phyloP scores from a whole-genome alignment of 2,113 vertebrate genomes.

The Istiophorus platypterus region DNA sequence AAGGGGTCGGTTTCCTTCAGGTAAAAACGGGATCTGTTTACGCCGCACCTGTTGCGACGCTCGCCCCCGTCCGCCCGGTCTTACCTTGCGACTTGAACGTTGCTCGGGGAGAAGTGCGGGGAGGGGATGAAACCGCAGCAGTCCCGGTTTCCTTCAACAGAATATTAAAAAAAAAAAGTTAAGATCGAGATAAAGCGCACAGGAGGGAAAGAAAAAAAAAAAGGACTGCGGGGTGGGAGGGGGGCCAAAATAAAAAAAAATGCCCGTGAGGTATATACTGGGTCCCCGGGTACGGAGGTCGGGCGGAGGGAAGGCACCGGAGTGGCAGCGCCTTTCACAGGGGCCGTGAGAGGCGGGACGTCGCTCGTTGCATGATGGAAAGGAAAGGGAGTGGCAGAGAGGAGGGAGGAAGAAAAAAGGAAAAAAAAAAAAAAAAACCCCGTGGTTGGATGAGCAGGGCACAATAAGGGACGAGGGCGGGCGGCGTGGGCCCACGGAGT shows the following conservation, averaged over 20 bases:
- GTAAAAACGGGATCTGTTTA: not conserved
- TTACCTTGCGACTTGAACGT: conserved; percentile 63
- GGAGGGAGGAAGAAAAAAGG: fast-evolving
- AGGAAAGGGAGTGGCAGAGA: conserved; percentile 47
- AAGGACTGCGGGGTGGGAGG: too few species aligned
- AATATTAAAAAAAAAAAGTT: too few species aligned
- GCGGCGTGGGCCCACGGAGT: too few species aligned
- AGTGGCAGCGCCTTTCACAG: conserved; percentile 24
- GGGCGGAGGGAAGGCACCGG: conserved; percentile 24
- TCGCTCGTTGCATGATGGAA: conserved; percentile 8
- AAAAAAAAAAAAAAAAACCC: too few species aligned
- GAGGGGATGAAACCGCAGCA: not conserved
- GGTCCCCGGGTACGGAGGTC: conserved; percentile 40
- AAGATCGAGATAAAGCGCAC: not conserved
- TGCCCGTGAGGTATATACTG: conserved; percentile 18
- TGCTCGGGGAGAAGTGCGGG: not conserved
- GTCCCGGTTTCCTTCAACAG: not conserved
- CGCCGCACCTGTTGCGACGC: conserved; percentile 63
- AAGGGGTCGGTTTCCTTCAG: not conserved
- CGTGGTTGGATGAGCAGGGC: not conserved
- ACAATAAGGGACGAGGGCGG: too few species aligned
- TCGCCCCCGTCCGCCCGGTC: conserved; percentile 39
- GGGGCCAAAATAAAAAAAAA: not conserved
- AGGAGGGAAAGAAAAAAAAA: not conserved
- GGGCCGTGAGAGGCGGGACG: conserved; percentile 60